Evolutionary conservation across 2,113 vertebrate species (phyloP).

Genomic region (Podarcis cretensis): DNA sequence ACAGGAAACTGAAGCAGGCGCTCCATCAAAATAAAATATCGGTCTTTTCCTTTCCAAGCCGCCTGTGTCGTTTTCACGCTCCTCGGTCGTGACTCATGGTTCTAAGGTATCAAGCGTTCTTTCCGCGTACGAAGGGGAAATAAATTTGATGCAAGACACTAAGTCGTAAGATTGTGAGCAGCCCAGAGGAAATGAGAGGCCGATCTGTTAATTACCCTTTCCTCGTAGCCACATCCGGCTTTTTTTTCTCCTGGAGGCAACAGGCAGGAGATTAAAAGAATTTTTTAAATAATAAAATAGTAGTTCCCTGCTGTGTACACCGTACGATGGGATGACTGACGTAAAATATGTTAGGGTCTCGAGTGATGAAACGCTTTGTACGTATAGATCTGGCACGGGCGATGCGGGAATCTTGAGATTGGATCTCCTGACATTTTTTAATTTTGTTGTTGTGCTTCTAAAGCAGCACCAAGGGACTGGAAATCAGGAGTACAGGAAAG

Average conservation of each 20-base stretch:
- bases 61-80: background rate
- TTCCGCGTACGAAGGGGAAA: background rate
- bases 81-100: background rate
- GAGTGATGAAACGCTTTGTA: background rate
- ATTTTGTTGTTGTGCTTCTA: background rate
- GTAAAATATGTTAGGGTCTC: background rate
- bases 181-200: conserved; percentile 14
- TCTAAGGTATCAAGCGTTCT: background rate
- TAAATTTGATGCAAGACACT: background rate
- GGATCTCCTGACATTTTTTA: background rate
- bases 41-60: background rate
- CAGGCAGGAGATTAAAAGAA: background rate
- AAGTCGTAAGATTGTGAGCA: background rate
- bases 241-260: background rate
- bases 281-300: background rate
- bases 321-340: background rate
- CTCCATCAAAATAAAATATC: no score
- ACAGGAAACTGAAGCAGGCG: background rate
- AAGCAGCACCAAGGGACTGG: background rate
- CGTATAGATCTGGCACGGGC: background rate
- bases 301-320: background rate
- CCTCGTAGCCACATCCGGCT: background rate
- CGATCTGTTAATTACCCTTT: conserved; percentile 15
- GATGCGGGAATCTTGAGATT: no score
- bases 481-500: background rate